Base-by-base conservation (phyloP, 2,888 invertebrate genomes). In the Philereme transversata region DNA sequence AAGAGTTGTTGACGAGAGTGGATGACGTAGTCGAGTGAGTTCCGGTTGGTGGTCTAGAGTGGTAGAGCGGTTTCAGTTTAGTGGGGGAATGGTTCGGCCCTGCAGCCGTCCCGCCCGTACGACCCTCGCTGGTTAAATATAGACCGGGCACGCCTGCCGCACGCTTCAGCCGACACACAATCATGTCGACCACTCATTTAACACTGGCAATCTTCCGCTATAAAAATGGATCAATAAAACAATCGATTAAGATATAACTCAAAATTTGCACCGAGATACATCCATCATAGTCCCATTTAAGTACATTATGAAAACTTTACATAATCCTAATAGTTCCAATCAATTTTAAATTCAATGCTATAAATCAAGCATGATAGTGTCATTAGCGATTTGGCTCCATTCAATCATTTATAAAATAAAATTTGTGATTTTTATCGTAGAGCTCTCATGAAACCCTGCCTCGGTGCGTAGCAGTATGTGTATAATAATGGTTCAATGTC, bases 111-210 rank as follows among this genome's bases (percentile, higher is more conserved):
- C 70, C 74, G 76, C 77, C 74, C 75, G 77, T 79, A 69, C 85
- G 85, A 87, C 88, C 89, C 90, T 89, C 89, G 85, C 83, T 67
- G 79, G 78, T 81, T 91, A 90, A 83, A 90, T 90, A 86, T 91
- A 91, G 90, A 85, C 74, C 84, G 77, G 84, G 86, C 89, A 86
- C 84, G 87, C 88, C 83, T 80, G 85, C 84, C 83, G 78, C 81
- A 78, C 75, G 73, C 79, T 78, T 78, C 84, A 78, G 83, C 76
- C 85, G 81, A 77, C 82, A 82, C 82, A 87, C 87, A 87, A 86
- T 87, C 83, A 79, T 79, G 82, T 83, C 84, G 81, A 84, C 83
- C 79, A 83, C 85, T 84, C 78, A 75, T 80, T 77, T 80, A 75
- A 75, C 76, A 76, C 75, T 70, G 73, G 71, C 53, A 64, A 68